Base-by-base conservation (phyloP, 2,888 invertebrate species). In the Drosophila recens region DNA sequence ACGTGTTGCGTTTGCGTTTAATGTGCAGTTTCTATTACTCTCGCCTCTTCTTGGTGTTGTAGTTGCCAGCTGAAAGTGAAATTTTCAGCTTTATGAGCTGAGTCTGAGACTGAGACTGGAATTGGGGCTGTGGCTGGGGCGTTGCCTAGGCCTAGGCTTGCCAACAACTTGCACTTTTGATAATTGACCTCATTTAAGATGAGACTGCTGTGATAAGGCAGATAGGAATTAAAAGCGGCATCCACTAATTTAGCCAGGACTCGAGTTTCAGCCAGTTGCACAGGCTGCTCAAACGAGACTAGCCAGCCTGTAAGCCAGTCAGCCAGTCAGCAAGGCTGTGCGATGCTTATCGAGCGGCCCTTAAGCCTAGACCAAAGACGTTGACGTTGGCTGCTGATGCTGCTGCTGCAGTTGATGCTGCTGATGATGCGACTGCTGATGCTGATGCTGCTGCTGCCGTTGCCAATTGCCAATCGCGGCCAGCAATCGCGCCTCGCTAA, bases 141-240 rank as follows among this genome's bases (percentile, higher is more conserved):
- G 8, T 17, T 36, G 40, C 27, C 46, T 20, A 23, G 63, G 52
- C 66, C 49, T 56, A 48, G 59, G 54, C 62, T 62, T 65, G 65
- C 48, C 54, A 70, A 72, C 86, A 88, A 90, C 83, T 89, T 84
- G 84, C 84, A 90, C 90, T 90, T 90, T 88, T 88, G 84, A 90
- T 90, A 87, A 86, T 86, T 86, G 89, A 90, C 90, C 90, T 90
- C 87, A 83, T 90, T 90, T 89, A 82, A 90, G 89, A 88, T 90
- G 88, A 48, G 75, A 69, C 68, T 49, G 75, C 48, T 53, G 51
- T 61, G 84, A 89, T 84, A 87, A 84, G 79, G 43, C 67, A 45
- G 86, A 87, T 79, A 82, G 88, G 82, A 89, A 84, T 84, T 84
- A 89, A 84, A 89, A 85, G 90, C 85, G 86, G 90, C 89, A 87